Conservation (phyloP, 2,888 invertebrate species). For the Clusia tigrina region DNA sequence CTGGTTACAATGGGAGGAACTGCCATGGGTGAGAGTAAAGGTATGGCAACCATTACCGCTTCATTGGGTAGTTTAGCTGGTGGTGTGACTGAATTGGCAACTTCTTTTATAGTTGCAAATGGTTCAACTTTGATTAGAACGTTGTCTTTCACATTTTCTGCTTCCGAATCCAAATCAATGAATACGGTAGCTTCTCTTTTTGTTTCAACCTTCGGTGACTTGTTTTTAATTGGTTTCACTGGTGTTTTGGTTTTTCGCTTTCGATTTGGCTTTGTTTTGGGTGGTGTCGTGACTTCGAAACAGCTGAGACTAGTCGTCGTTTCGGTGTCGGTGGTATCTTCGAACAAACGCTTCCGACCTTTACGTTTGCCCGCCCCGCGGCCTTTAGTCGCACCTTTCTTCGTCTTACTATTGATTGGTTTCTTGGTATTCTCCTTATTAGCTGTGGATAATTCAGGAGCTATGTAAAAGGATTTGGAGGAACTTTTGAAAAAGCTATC, state of each 20-base stretch:
- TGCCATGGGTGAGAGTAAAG: background rate
- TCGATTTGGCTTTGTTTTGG: background rate
- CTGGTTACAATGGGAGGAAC: background rate
- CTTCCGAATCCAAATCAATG: slow-evolving; percentile 47
- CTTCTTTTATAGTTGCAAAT: background rate
- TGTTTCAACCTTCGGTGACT: background rate
- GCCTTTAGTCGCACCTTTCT: slow-evolving; percentile 5
- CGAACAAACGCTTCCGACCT: slow-evolving; percentile 50
- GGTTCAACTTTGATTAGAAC: background rate
- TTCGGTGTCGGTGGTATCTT: slow-evolving; percentile 22
- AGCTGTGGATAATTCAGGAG: slow-evolving; percentile 8
- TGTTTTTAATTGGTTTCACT: slow-evolving; percentile 27
- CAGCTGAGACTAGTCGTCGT: slow-evolving; percentile 9
- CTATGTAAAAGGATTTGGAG: slow-evolving; percentile 43
- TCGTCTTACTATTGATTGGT: background rate
- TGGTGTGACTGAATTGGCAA: background rate
- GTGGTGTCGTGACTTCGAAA: background rate
- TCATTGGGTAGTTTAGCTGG: background rate
- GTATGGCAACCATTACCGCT: background rate
- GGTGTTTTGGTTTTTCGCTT: background rate
- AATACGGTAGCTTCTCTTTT: slow-evolving; percentile 25
- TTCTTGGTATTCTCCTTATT: background rate
- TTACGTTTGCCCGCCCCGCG: slow-evolving; percentile 12
- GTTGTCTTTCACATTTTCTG: slow-evolving; percentile 31
- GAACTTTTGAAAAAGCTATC: slow-evolving; percentile 50